Evolutionary conservation across 2,888 invertebrate species (phyloP).

Genomic region (Plebejus melissa): DNA sequence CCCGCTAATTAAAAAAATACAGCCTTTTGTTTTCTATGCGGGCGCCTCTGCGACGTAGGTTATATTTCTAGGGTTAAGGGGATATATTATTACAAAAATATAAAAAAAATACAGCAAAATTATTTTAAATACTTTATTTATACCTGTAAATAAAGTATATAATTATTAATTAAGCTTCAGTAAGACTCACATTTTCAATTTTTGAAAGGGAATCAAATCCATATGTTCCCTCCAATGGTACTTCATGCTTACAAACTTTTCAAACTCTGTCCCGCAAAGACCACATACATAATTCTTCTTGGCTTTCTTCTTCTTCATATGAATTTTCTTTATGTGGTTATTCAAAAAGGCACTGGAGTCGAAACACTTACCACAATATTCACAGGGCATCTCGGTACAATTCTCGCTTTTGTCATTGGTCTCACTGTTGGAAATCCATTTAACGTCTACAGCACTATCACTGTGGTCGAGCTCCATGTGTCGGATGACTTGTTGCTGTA

Average conservation of each 20-base stretch:
- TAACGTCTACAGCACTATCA: neutral
- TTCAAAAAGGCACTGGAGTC: neutral
- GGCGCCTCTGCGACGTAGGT: too few relatives aligned
- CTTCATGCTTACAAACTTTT: slow-evolving; percentile 15
- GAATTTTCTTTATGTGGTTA: slow-evolving; percentile 12
- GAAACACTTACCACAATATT: slow-evolving; percentile 19
- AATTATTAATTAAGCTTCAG: neutral
- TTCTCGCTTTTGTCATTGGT: neutral
- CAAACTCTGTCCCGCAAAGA: slow-evolving; percentile 14
- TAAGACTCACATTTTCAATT: neutral
- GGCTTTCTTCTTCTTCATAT: neutral
- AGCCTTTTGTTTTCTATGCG: too few relatives aligned
- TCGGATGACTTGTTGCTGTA: slow-evolving; percentile 12
- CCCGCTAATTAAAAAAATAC: too few relatives aligned
- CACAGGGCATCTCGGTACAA: slow-evolving; percentile 3
- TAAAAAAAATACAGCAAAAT: neutral
- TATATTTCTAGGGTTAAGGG: too few relatives aligned
- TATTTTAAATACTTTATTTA: slow-evolving; percentile 4
- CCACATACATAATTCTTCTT: slow-evolving; percentile 26
- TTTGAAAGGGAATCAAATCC: slow-evolving; percentile 9
- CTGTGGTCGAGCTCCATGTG: neutral
- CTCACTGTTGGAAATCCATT: neutral
- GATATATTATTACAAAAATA: too few relatives aligned
- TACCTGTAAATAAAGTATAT: neutral
- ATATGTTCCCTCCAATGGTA: slow-evolving; percentile 20